These are phyloP conservation scores for Prunella strophiata DNA, from an alignment of 2,797 vertebrate genomes.

Conservation along the genomic window DNA sequence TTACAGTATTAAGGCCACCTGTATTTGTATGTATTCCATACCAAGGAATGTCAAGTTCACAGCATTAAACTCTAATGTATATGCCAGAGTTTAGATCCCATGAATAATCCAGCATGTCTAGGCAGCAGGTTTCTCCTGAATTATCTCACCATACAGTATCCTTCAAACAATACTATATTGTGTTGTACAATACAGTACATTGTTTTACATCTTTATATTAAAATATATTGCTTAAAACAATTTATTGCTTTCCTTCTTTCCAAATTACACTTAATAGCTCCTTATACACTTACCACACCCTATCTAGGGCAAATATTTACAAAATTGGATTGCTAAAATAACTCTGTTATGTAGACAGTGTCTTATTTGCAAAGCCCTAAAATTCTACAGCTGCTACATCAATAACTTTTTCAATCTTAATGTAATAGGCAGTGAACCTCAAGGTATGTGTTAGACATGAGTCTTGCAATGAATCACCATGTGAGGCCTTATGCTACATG, in stretches of 20 bases:
- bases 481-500: neutral
- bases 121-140: neutral
- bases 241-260: neutral
- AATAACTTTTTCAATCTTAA: neutral
- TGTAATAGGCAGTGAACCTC: neutral
- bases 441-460: neutral
- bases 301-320: neutral
- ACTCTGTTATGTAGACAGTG: neutral
- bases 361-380: neutral
- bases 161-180: neutral
- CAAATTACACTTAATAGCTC: neutral
- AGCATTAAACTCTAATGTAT: neutral
- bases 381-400: neutral
- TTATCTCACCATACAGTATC: neutral
- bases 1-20: slow-evolving; percentile 54
- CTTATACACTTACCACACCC: neutral
- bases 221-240: neutral
- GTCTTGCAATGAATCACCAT: neutral
- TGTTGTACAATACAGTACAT: neutral
- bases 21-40: slow-evolving; percentile 6
- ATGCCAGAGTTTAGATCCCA: neutral
- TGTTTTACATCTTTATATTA: neutral
- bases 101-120: neutral
- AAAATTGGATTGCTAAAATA: neutral
- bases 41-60: neutral